Conservation (phyloP, 30 jellyfish, hydroid and myxozoan species). For the Cassiopea xamachana region DNA sequence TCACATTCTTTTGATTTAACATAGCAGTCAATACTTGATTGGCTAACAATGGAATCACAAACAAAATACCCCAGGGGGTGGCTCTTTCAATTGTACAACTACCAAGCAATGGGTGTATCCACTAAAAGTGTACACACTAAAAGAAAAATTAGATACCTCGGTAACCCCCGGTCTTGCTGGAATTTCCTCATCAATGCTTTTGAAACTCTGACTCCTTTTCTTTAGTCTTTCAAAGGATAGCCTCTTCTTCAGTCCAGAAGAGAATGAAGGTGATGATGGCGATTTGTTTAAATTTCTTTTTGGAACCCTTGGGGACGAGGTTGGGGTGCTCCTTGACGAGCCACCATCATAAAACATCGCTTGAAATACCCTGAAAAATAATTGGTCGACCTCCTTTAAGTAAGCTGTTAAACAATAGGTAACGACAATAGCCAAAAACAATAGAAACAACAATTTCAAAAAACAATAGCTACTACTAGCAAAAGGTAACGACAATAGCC, state of each 20-base stretch:
- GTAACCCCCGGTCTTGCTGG: slow-evolving; percentile 35
- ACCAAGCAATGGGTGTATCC: no score
- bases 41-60: no score
- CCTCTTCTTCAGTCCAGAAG: slow-evolving; percentile 66
- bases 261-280: slow-evolving; percentile 61
- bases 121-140: not conserved
- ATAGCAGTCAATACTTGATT: no score
- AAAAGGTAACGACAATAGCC: no score
- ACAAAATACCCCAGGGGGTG: no score
- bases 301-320: slow-evolving; percentile 22
- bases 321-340: slow-evolving; percentile 55
- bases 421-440: not conserved
- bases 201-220: slow-evolving; percentile 64
- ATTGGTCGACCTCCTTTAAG: not conserved
- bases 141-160: slow-evolving; percentile 30
- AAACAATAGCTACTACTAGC: no score
- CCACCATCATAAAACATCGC: slow-evolving; percentile 73
- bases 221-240: slow-evolving; percentile 62
- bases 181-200: slow-evolving; percentile 49
- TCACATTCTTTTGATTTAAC: no score
- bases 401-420: no score
- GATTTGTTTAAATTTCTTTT: slow-evolving; percentile 15
- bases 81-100: no score
- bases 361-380: slow-evolving; percentile 72
- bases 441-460: not conserved